Conservation (phyloP, 2,888 invertebrate species). For the Unio delphinus region DNA sequence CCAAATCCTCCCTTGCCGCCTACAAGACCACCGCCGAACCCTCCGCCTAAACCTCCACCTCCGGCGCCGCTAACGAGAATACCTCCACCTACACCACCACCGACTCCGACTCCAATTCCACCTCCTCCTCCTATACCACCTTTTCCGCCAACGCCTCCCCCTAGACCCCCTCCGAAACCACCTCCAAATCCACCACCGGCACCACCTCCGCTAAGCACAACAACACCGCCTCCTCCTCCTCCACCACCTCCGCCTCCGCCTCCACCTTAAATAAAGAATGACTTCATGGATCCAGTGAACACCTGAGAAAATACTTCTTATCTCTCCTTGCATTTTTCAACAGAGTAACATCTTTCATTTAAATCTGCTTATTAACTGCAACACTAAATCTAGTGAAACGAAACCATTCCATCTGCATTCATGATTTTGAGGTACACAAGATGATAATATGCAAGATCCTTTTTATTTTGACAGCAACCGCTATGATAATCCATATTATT, state of each 20-base stretch:
- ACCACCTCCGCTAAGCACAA: slow-evolving; percentile 5
- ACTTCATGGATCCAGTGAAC: no score
- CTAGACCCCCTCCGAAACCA: slow-evolving; percentile 1
- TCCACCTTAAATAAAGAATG: background rate
- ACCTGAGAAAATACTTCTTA: no score
- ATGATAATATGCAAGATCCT: no score
- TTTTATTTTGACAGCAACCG: no score
- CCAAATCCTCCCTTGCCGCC: background rate
- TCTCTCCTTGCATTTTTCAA: no score
- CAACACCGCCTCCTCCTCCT: slow-evolving; percentile 1
- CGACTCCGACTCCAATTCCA: background rate
- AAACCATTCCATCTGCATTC: no score
- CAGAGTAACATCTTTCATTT: no score
- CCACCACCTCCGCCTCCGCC: slow-evolving; percentile 4
- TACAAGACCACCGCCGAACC: background rate
- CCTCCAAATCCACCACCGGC: slow-evolving; percentile 5
- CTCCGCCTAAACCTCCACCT: background rate
- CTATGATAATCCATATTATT: no score
- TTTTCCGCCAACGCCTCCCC: background rate
- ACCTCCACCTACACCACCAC: background rate
- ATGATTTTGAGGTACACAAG: no score
- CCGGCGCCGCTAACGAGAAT: background rate
- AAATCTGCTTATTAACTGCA: no score
- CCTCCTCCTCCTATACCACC: background rate
- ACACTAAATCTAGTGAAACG: no score